Evolutionary conservation across 2,113 vertebrate species (phyloP).

Genomic region (Plestiodon gilberti): DNA sequence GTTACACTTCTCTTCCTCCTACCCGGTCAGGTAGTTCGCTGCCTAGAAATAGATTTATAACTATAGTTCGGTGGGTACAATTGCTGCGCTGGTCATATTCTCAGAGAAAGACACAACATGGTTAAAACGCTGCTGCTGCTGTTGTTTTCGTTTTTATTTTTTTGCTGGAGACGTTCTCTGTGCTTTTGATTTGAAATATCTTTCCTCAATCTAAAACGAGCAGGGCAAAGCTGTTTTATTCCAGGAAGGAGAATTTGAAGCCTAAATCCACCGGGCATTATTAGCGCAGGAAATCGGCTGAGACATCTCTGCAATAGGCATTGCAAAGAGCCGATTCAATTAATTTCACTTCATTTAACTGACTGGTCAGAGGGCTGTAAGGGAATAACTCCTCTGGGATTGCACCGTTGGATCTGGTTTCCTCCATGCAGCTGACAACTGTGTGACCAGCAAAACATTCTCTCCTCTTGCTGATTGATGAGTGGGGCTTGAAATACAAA

Average conservation of each 20-base stretch:
- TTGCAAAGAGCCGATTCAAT: not conserved
- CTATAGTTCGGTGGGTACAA: not conserved
- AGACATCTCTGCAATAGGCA: not conserved
- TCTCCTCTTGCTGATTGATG: not conserved
- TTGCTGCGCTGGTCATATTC: not conserved
- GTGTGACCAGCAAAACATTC: not conserved
- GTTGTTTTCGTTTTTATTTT: not conserved
- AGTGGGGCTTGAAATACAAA: not conserved
- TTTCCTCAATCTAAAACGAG: not conserved
- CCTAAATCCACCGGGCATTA: not conserved
- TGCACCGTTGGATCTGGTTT: not conserved
- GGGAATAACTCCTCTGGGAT: not conserved
- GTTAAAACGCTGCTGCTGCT: not conserved
- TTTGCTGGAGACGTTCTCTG: not conserved
- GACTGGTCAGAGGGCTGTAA: not conserved
- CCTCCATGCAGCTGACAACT: not conserved
- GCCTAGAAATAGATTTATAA: constrained; percentile 33
- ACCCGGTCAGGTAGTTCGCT: constrained; percentile 36
- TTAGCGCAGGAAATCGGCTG: not conserved
- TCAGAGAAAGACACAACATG: not conserved
- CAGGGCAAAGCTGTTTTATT: not conserved
- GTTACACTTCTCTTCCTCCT: constrained; percentile 35
- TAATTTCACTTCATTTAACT: constrained; percentile 13
- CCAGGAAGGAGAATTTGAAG: not conserved
- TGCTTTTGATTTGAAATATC: not conserved